phyloP scores from a whole-genome alignment of 2,797 vertebrate species.

The Lagocephalus sceleratus region DNA sequence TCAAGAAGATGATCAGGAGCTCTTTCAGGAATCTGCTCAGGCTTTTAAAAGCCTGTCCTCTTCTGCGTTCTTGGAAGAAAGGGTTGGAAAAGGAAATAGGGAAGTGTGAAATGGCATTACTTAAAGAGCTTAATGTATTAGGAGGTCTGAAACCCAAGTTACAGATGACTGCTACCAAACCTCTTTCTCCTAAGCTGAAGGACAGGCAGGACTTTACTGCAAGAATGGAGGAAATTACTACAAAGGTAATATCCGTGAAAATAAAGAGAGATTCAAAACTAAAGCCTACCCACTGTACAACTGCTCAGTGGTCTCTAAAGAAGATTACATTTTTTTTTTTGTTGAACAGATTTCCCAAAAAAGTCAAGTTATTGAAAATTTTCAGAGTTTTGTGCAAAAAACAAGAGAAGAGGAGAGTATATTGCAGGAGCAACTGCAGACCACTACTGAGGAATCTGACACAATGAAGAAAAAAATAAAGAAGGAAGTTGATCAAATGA shows the following conservation, averaged over 20 bases:
- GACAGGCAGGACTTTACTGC: not conserved
- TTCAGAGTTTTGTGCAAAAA: not conserved
- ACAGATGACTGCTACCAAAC: constrained; percentile 38
- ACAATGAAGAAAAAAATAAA: not conserved
- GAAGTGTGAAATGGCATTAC: constrained; percentile 28
- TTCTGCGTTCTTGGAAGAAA: not conserved
- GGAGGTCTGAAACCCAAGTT: constrained; percentile 34
- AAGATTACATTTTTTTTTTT: not conserved
- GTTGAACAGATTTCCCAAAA: constrained; percentile 1
- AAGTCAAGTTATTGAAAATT: not conserved
- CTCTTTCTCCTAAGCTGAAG: not conserved
- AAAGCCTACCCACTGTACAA: not conserved
- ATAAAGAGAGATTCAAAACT: not conserved
- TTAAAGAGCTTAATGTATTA: constrained; percentile 62
- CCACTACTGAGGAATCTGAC: not conserved
- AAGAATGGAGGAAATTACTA: not conserved
- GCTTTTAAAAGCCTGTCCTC: constrained; percentile 42
- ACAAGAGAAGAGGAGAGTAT: not conserved
- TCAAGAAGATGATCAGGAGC: constrained; percentile 56
- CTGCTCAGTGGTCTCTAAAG: not conserved
- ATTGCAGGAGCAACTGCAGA: not conserved
- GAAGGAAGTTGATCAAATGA: not conserved
- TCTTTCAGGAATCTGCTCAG: constrained; percentile 72
- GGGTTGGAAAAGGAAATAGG: constrained; percentile 9
- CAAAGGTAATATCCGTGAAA: not conserved